phyloP scores from a whole-genome alignment of 2,888 invertebrate species.

The Hesperia comma region DNA sequence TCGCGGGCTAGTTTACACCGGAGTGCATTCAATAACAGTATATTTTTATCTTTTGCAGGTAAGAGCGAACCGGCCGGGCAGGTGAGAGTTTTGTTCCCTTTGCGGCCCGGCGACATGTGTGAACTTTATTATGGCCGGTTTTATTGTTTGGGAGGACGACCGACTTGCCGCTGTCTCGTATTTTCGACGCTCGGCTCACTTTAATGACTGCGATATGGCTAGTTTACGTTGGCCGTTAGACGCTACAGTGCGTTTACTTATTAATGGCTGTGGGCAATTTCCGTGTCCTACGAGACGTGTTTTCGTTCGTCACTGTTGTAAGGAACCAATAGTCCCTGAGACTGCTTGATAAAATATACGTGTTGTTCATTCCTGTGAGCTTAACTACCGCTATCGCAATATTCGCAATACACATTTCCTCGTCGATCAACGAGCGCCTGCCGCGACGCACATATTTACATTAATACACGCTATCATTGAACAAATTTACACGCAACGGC shows the following conservation, averaged over 20 bases:
- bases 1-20: conserved; percentile 22
- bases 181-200: conserved; percentile 45
- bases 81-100: conserved; percentile 68
- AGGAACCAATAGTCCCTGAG: neutral
- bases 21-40: conserved; percentile 53
- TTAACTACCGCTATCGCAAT: conserved; percentile 20
- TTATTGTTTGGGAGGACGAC: conserved; percentile 60
- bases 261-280: neutral
- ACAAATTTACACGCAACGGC: conserved; percentile 63
- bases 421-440: conserved; percentile 14
- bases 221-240: conserved; percentile 42
- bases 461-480: conserved; percentile 59
- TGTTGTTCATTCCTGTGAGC: conserved; percentile 9
- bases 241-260: conserved; percentile 12
- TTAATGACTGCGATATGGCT: conserved; percentile 53
- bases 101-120: conserved; percentile 65
- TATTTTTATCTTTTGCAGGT: conserved; percentile 72
- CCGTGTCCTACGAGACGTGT: neutral
- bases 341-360: neutral
- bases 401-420: conserved; percentile 37
- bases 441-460: conserved; percentile 49
- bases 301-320: neutral
- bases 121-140: conserved; percentile 71
- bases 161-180: conserved; percentile 49
- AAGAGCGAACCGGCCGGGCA: conserved; percentile 62